Base-by-base conservation (phyloP, 2,888 invertebrate genomes). In the Nineta flava region DNA sequence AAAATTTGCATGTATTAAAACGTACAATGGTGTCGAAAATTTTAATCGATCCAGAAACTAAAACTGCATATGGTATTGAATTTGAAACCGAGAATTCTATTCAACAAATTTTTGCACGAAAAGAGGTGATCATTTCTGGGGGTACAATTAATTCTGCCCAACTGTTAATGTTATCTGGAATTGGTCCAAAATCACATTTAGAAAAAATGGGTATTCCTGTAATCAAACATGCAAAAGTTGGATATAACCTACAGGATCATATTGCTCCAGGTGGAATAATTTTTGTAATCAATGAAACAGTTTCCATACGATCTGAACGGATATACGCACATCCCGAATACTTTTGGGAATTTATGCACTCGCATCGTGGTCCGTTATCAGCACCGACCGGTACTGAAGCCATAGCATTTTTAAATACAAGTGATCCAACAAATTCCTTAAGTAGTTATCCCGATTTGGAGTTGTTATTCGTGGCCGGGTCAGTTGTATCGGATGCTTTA, bases 401-500 rank as follows among this genome's bases (percentile, higher is more conserved):
- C 0, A 85, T 88, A 0, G 90, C 84, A 1, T 93, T 93, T 62
- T 83, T 92, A 48, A 81, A 83, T 26, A 90, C 91, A 0, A 91
- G 90, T 66, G 91, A 88, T 61, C 87, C 87, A 0, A 92, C 91
- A 61, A 73, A 79, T 49, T 76, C 81, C 0, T 77, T 83, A 2
- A 87, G 90, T 50, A 91, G 92, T 62, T 91, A 88, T 87, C 91
- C 92, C 0, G 92, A 92, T 60, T 87, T 92, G 53, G 88, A 90
- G 61, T 87, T 91, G 59, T 91, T 92, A 86, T 70, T 91, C 66
- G 84, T 87, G 0, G 84, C 88, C 19, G 78, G 84, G 1, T 84
- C 86, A 0, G 84, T 86, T 0, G 81, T 78, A 45, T 86, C 87
- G 0, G 90, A 91, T 60, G 76, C 79, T 0, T 66, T 54, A 48